Conservation (phyloP, 2,113 vertebrate genomes). For the Phocoena sinus region DNA sequence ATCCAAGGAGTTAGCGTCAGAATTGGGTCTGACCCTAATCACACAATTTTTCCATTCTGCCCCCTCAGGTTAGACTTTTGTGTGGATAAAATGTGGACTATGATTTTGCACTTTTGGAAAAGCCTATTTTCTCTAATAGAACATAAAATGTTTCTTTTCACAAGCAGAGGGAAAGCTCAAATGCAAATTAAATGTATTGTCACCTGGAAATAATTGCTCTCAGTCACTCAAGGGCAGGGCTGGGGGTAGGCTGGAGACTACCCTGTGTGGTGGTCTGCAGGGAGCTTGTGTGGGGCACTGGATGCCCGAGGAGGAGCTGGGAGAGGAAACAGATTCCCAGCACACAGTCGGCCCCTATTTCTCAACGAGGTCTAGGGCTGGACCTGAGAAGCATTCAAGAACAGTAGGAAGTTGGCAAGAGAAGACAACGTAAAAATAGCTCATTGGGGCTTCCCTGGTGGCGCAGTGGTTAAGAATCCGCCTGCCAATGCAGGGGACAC, state of each 20-base stretch:
- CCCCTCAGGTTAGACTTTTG: neutral
- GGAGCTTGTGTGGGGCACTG: neutral
- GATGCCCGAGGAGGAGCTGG: neutral
- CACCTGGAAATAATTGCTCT: neutral
- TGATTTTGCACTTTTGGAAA: neutral
- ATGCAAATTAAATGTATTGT: neutral
- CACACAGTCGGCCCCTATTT: neutral
- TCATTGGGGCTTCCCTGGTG: neutral
- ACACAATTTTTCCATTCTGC: neutral
- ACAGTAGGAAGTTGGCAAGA: neutral
- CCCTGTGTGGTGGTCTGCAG: neutral
- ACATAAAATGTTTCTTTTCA: neutral
- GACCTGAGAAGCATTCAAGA: neutral
- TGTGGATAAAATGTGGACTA: neutral
- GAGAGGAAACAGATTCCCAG: neutral
- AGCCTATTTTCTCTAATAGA: neutral
- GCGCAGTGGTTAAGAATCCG: too few relatives aligned
- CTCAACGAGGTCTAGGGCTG: neutral
- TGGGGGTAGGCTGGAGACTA: neutral
- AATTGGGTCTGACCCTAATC: neutral
- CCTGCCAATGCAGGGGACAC: too few relatives aligned
- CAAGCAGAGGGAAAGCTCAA: neutral
- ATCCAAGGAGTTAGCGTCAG: neutral
- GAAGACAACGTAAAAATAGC: neutral
- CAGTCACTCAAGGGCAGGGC: neutral